Base-by-base conservation (phyloP, 2,797 vertebrate species). In the Centropyge bicolor region DNA sequence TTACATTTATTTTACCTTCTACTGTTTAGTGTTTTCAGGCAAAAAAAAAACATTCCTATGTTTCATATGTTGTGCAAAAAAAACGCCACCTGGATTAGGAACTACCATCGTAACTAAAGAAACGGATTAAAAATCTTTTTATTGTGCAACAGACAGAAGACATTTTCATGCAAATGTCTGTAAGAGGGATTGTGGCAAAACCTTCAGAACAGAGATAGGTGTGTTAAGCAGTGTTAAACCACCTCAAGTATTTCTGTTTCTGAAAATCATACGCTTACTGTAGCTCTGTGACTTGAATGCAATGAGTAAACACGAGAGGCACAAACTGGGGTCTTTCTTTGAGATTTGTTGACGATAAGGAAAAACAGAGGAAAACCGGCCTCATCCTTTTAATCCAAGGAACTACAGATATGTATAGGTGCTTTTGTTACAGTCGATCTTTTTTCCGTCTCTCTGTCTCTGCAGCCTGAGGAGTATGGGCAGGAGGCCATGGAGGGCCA, bases 401-500 rank as follows among this genome's bases (percentile, higher is more conserved):
- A 16, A 19, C 0, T n/a, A 35, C 3, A 11, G 19, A 68, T 52
- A 17, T 54, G 20, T 31, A 4, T 38, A 14, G 7, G 27, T 70
- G 11, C 9, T 70, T 62, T 6, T 75, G n/a, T 70, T 45, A 36
- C 19, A 35, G 16, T 63, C 31, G 20, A 31, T 57, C 8, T 54
- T 69, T 70, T 19, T 24, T 43, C 77, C 68, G 54, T 68, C 12
- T 70, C 8, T 85, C 3, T 45, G 16, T 85, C 41, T 76, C 64
- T 77, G 76, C 82, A 99, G 98, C 96, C 98, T 24, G 98, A 98
- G 90, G 98, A 99, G 86, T 96, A 98, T 86, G 98, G 96, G 82
- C 97, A 99, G 94, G 98, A 99, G 94, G 98, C 97, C 84, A 97
- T 95, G 72, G 98, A 99, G 91, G 98, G 98, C 1, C 95, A 97